phyloP scores from a whole-genome alignment of 1,140 invertebrate genomes.

The Halotydeus destructor region DNA sequence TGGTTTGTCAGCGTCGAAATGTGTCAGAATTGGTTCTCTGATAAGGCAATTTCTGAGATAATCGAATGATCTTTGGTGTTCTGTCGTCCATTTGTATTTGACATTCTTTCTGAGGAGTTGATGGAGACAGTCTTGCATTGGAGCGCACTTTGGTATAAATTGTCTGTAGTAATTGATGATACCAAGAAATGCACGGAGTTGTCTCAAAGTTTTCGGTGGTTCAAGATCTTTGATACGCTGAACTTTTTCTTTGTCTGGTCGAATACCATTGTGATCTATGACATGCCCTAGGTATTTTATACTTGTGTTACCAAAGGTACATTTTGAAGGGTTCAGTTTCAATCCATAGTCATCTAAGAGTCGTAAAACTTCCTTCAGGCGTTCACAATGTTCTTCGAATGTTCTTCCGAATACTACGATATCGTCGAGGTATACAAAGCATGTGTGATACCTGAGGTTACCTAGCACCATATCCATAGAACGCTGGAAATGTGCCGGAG shows the following conservation, averaged over 20 bases:
- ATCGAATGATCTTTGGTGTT: slow-evolving; percentile 6
- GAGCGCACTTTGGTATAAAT: slow-evolving; percentile 25
- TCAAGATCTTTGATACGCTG: slow-evolving; percentile 1
- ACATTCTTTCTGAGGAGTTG: slow-evolving; percentile 16
- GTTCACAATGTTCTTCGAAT: background rate
- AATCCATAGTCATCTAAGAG: slow-evolving; percentile 11
- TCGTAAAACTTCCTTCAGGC: slow-evolving; percentile 9
- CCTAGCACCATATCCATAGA: background rate
- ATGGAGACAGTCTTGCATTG: slow-evolving; percentile 23
- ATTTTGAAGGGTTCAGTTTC: slow-evolving; percentile 21
- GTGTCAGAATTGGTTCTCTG: background rate
- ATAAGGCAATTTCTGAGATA: slow-evolving; percentile 3
- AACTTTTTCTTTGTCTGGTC: slow-evolving; percentile 8
- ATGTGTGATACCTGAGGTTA: background rate
- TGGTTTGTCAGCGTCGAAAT: background rate
- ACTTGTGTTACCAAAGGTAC: slow-evolving; percentile 21
- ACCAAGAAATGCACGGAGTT: slow-evolving; percentile 11
- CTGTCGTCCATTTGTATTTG: slow-evolving; percentile 1
- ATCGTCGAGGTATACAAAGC: slow-evolving; percentile 27
- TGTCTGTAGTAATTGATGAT: slow-evolving; percentile 24
- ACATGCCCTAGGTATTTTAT: slow-evolving; percentile 23
- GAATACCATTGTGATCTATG: slow-evolving; percentile 5
- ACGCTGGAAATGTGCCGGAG: slow-evolving; percentile 2
- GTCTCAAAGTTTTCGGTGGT: slow-evolving; percentile 7
- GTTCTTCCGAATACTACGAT: slow-evolving; percentile 23